Conservation (phyloP, 2,888 invertebrate species). For the Exocentrus adspersus region DNA sequence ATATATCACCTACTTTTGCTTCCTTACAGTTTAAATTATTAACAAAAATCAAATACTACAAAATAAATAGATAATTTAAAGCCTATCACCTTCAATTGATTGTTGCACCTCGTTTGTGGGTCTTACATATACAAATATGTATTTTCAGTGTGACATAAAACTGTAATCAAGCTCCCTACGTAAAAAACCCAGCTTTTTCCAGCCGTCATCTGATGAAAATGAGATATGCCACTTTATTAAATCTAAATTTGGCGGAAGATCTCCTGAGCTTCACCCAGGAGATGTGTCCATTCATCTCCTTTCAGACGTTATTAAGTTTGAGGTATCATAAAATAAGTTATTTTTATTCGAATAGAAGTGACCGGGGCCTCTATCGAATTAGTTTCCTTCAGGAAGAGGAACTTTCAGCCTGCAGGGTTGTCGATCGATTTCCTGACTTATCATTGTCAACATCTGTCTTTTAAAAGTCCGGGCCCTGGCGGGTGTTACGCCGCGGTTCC, state of each 20-base stretch:
- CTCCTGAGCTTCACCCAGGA: neutral
- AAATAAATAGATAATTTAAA: too few species aligned
- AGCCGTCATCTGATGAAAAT: too few species aligned
- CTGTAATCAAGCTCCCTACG: too few species aligned
- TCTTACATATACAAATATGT: too few species aligned
- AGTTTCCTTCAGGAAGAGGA: slow-evolving; percentile 27
- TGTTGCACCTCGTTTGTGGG: too few species aligned
- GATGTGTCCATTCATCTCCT: neutral
- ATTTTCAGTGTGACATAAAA: too few species aligned
- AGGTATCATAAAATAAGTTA: slow-evolving; percentile 33
- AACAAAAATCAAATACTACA: too few species aligned
- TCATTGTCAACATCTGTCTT: slow-evolving; percentile 47
- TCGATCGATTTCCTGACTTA: slow-evolving; percentile 39
- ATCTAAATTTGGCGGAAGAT: too few species aligned
- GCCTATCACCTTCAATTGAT: too few species aligned
- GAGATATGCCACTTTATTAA: too few species aligned
- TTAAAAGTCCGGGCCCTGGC: slow-evolving; percentile 37
- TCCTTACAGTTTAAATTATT: too few species aligned
- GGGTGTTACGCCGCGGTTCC: slow-evolving; percentile 37
- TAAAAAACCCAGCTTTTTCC: too few species aligned
- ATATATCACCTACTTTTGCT: slow-evolving; percentile 16
- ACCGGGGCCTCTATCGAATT: slow-evolving; percentile 32
- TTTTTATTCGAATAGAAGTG: slow-evolving; percentile 32
- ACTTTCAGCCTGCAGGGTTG: slow-evolving; percentile 19
- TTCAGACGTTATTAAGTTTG: slow-evolving; percentile 32